Base-by-base conservation (phyloP, 2,113 vertebrate genomes). In the Heterotis niloticus region DNA sequence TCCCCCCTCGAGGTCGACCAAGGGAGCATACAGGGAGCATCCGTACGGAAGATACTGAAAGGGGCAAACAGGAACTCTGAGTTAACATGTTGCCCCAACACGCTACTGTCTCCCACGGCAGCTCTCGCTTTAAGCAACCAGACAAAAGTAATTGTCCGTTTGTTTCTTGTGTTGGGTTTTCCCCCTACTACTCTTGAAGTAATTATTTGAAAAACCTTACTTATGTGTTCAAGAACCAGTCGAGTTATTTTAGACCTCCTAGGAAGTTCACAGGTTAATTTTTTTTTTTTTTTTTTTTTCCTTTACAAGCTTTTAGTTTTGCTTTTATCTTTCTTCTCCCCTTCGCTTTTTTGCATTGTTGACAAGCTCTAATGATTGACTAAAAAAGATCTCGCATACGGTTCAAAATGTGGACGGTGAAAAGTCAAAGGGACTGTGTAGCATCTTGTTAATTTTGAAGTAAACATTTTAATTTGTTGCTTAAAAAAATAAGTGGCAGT, bases 31-130 rank as follows among this genome's bases (percentile, higher is more conserved):
- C 93, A 92, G 96, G 87, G 96, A 99, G 75, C 96, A 98, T 87
- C 97, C 96, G 51, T 99, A 99, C 83, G 92, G 94, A 89, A 95
- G 94, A 92, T 99, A 98, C 92, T 99, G 90, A 95, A 91, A 93
- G 89, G 26, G 70, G 67, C 77, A 75, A 78, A 78, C 62, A 87
- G 88, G 81, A 81, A 79, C 54, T 81, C 88, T 83, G 87, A 84
- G 59, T 84, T 87, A 90, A 85, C 81, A 85, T 81, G 89, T 88
- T 86, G 83, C 87, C 81, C 91, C 86, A 78, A 83, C 85, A 85
- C 80, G 82, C 85, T 85, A 87, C 91, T 88, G 91, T 91, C 89
- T 86, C 86, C 91, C 85, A 86, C 78, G 90, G 91, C 91, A 91
- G 90, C 91, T 91, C 88, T 90, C 88, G 88, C 92, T 91, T 92